Conservation (phyloP, 2,113 vertebrate species). For the Pangasianodon gigas region DNA sequence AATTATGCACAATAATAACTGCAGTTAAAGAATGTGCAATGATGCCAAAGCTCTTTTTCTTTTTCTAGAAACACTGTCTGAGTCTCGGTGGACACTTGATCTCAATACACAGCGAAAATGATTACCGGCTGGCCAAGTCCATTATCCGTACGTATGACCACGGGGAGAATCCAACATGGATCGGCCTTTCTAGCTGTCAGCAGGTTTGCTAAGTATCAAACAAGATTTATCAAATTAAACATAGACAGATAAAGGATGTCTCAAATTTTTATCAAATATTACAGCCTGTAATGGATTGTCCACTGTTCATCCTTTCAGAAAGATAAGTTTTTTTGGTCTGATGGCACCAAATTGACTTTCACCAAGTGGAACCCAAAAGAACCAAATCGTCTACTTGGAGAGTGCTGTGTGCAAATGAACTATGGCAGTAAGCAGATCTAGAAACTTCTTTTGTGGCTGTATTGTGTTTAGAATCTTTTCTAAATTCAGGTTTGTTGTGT, state of each 20-base stretch:
- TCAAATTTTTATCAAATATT: not conserved
- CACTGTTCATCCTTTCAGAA: not conserved
- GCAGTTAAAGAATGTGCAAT: not conserved
- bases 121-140: not conserved
- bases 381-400: not conserved
- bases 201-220: not conserved
- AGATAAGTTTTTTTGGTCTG: slow-evolving; percentile 15
- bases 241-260: not conserved
- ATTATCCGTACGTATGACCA: slow-evolving; percentile 22
- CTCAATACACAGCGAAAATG: slow-evolving; percentile 30
- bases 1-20: not conserved
- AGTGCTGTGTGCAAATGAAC: slow-evolving; percentile 33
- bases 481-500: not conserved
- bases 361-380: slow-evolving; percentile 13
- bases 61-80: slow-evolving; percentile 1
- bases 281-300: not conserved
- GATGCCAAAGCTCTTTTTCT: not conserved
- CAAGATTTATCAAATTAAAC: not conserved
- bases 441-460: not conserved
- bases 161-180: slow-evolving; percentile 10
- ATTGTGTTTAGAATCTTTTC: not conserved
- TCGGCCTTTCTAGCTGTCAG: slow-evolving; percentile 15
- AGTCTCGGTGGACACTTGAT: slow-evolving; percentile 19
- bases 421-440: not conserved
- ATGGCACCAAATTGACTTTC: slow-evolving; percentile 8